Evolutionary conservation across 2,113 vertebrate species (phyloP), one percentile per base, ranked within the genome.

Genomic region (Garra rufa): DNA sequence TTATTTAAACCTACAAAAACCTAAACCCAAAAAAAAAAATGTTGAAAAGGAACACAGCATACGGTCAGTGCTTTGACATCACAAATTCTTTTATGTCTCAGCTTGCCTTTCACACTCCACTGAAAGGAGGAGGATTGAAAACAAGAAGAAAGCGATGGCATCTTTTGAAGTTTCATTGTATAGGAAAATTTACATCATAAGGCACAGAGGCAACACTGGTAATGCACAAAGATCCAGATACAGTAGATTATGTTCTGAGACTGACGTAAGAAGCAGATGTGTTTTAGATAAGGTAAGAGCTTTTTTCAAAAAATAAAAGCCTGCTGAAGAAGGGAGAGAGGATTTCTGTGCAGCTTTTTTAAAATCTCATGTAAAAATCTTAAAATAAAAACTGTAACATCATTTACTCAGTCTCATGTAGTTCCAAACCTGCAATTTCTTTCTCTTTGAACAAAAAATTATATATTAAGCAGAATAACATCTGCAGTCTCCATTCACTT

Each of bases 81-180:
- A 71, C 55, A 61, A 50, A 6, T 73, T 38, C 28, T 82, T 78
- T 76, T 59, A 81, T 69, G 46, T 34, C 65, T 41, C 24, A 63
- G 3, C 10, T 44, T 26, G 24, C 19, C 34, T 79, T 21, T 77
- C 57, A 76, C 44, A 57, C 3, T 78, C 19, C 50, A 14, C 43
- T 52, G 65, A 41, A 80, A 63, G 26, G 38, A 79, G 1, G 14
- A 73, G 0, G 11, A 30, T 30, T 61, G 59, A 55, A 77, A 80
- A 75, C 46, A 79, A 34, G 41, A 63, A 52, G 19, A 74, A 71
- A 76, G 46, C 19, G n/a, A 44, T 57, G 41, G 57, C 50, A 73
- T 80, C 78, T 65, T 80, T 80, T 80, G 78, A 80, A 80, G 78
- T 46, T 80, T 80, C 61, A 46, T 80, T 80, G 24, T 46, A 34